Evolutionary conservation across 2,113 vertebrate genomes (phyloP), one percentile per base, ranked within the genome.

Genomic region (Podiceps cristatus): DNA sequence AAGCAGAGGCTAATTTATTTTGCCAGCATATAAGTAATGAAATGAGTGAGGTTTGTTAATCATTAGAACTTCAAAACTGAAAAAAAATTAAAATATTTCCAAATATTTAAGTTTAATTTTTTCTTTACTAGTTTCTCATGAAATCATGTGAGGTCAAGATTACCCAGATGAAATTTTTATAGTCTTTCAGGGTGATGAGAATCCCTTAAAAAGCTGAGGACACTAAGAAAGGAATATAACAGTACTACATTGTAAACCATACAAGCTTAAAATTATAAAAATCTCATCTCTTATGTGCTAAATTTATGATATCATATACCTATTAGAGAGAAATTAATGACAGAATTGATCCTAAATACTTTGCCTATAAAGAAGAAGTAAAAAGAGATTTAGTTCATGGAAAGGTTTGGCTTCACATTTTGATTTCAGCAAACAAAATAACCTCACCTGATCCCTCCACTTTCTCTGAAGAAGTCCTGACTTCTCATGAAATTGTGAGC

Each of bases 391-490:
- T 88, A 82, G 37, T 49, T 86, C 58, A 60, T 72, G 45, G 71
- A 53, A 83, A 88, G 49, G 4, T 88, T 79, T 90, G 71, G 9
- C n/a, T 88, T 90, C 72, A 53, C 22, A 53, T 76, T 96, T 96
- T 92, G 86, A 86, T 90, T 88, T 95, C 91, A 56, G 24, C 62
- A 90, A 88, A 69, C 18, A 50, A 83, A 83, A 93, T 88, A 92
- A 86, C 82, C 91, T 88, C 83, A 80, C n/a, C 71, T 90, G 72
- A 95, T 79, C 88, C 71, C 45, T 90, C 24, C 28, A 27, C 71
- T 96, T 94, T 68, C 78, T 83, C 63, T 77, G 71, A 83, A 92
- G 53, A 75, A 83, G 66, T 86, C 59, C 55, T 90, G 93, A 92
- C 67, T 95, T 86, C 67, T 89, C 72, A 66, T 3, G 3, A 92